A percentile compares a stretch with the other conserved stretches of the same genome.
Conservation (phyloP, 2,797 vertebrate genomes). For the Mus minutoides region DNA sequence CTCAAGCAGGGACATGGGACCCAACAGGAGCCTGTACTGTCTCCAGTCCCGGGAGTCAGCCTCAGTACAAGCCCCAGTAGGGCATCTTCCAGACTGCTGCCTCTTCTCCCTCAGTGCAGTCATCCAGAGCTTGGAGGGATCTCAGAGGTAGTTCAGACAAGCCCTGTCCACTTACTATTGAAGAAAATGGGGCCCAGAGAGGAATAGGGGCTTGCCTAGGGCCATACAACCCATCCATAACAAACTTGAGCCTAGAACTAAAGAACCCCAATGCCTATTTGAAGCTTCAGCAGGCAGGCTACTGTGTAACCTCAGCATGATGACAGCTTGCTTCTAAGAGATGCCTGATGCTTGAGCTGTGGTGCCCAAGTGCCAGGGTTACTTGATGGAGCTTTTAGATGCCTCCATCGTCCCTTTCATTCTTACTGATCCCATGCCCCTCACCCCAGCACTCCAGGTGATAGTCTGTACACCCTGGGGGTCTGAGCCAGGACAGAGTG, state of each 20-base stretch:
- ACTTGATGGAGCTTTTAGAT: background rate
- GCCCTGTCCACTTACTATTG: background rate
- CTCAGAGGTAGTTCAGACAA: background rate
- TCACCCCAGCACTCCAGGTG: conserved; percentile 14
- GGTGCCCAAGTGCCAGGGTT: background rate
- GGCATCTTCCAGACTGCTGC: background rate
- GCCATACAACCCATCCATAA: background rate
- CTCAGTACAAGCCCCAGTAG: background rate
- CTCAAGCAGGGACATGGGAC: background rate
- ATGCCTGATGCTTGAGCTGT: background rate
- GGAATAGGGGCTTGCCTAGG: background rate
- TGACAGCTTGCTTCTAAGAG: conserved; percentile 20
- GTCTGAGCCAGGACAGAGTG: conserved; percentile 54
- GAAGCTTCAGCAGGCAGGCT: background rate
- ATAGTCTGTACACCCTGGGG: background rate
- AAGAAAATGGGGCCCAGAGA: conserved; percentile 29
- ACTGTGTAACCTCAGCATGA: background rate
- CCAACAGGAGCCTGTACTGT: conserved; percentile 5
- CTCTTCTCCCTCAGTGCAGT: background rate
- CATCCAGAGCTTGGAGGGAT: background rate
- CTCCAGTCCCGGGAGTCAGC: background rate
- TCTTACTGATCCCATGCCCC: background rate
- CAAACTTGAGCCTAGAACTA: conserved; percentile 9
- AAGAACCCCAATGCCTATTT: background rate
- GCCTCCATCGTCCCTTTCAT: background rate